Conservation (phyloP, 2,888 invertebrate genomes). For the Apamea sordens region DNA sequence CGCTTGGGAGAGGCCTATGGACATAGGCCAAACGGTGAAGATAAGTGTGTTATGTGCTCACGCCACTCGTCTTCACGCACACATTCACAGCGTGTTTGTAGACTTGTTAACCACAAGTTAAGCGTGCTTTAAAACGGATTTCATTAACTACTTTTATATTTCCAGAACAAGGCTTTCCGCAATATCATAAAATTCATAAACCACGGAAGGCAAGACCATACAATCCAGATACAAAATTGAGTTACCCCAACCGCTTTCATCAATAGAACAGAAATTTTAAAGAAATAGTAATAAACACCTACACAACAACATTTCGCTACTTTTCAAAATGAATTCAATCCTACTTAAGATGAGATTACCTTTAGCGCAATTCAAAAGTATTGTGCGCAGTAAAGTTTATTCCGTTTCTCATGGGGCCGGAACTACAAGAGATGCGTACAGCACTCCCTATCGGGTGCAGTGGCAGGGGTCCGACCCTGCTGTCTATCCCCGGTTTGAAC, state of each 20-base stretch:
- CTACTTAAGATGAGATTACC: accelerated
- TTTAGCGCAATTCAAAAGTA: too few species aligned
- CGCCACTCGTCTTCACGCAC: not conserved
- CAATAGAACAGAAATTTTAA: not conserved
- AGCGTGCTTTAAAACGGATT: not conserved
- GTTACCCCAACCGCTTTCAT: not conserved
- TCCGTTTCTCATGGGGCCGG: not conserved
- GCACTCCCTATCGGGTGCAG: not conserved
- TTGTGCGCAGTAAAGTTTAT: not conserved
- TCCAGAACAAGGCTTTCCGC: not conserved
- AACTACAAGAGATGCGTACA: accelerated
- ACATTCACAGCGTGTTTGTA: not conserved
- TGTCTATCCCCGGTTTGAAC: not conserved
- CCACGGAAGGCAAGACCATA: constrained; percentile 13
- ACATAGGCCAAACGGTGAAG: too few species aligned
- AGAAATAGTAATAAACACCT: not conserved
- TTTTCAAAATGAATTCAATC: not conserved
- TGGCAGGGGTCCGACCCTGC: not conserved
- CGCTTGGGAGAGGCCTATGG: too few species aligned
- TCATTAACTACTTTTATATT: not conserved
- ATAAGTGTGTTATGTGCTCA: not conserved
- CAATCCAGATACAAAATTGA: not conserved
- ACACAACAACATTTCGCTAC: not conserved
- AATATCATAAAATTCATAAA: accelerated
- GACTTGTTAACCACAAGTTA: not conserved